Base-by-base conservation (phyloP, 2,888 invertebrate species). In the Amphipoea oculea region DNA sequence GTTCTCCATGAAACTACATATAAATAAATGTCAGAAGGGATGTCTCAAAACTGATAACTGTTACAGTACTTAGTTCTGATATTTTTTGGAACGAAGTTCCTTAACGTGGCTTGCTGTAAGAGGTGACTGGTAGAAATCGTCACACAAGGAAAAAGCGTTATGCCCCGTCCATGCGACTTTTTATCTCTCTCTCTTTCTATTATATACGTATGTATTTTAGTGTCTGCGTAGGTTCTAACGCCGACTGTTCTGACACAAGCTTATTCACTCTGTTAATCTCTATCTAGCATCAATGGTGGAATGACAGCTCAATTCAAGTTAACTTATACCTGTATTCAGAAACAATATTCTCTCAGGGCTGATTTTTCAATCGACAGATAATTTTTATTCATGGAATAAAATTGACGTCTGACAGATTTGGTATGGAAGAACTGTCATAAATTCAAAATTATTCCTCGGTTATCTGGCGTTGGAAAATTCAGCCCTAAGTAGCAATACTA, bases 21-120 rank as follows among this genome's bases (percentile, higher is more conserved):
- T 17, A 60, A 71, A 75, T 70, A 6, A 29, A 36, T 57, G 29
- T 23, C 5, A 1, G 9, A n/a, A 14, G n/a, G 9, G 20, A 14
- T 17, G 36, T 73, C 9, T 69, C 40, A 42, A 74, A 42, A 74
- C 69, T 42, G 69, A 6, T 29, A 68, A 68, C 7, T 51, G n/a
- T 29, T 14, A 69, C 40, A n/a, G n/a, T 23, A n/a, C n/a, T n/a
- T n/a, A 57, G 23, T 23, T 54, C 54, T 54, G 54, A 51, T 51
- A 14, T 48, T 14, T 48, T 48, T 48, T 48, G 12, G 60, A 60
- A 60, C 60, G n/a, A 12, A n/a, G 12, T 60, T 60, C n/a, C 45
- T 45, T 11, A 11, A 11, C 45, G 45, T 11, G 20, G 20, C 14
- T 45, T 45, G 45, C 7, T 57, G 57, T 62, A 14, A 29, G 12